phyloP scores from a whole-genome alignment of 2,797 vertebrate genomes.

The Iguana delicatissima region DNA sequence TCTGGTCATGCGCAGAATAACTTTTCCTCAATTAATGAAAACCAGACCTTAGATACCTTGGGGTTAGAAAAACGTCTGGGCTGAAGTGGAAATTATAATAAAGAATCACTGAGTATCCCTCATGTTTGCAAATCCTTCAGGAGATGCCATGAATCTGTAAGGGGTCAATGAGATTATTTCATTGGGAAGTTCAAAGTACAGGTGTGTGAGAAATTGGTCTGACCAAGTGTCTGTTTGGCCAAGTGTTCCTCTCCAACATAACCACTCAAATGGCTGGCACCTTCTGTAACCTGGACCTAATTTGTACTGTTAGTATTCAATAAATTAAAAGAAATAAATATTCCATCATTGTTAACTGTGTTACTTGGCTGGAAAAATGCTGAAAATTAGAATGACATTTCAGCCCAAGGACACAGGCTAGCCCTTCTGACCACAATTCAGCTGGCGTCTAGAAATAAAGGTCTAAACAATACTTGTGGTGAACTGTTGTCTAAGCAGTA shows the following conservation, averaged over 20 bases:
- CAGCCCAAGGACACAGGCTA: not conserved
- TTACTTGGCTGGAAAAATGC: not conserved
- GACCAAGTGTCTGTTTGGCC: not conserved
- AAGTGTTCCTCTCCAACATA: not conserved
- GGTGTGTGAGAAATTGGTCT: not conserved
- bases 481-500: not conserved
- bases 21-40: not conserved
- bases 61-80: not conserved
- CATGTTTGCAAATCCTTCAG: not conserved
- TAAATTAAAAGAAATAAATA: not conserved
- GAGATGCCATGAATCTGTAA: not conserved
- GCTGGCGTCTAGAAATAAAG: not conserved
- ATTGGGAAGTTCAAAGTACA: not conserved
- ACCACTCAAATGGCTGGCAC: not conserved
- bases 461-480: not conserved
- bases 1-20: not conserved
- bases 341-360: not conserved
- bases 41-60: not conserved
- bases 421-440: not conserved
- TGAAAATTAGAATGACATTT: not conserved
- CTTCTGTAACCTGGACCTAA: slow-evolving; percentile 1
- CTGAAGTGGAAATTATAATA: not conserved
- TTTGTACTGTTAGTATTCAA: slow-evolving; percentile 13
- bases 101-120: not conserved
- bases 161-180: not conserved